Percentiles rank a stretch among this genome's conserved stretches.
Evolutionary conservation across 2,113 vertebrate genomes (phyloP).

Genomic region (Theristicus caerulescens): DNA sequence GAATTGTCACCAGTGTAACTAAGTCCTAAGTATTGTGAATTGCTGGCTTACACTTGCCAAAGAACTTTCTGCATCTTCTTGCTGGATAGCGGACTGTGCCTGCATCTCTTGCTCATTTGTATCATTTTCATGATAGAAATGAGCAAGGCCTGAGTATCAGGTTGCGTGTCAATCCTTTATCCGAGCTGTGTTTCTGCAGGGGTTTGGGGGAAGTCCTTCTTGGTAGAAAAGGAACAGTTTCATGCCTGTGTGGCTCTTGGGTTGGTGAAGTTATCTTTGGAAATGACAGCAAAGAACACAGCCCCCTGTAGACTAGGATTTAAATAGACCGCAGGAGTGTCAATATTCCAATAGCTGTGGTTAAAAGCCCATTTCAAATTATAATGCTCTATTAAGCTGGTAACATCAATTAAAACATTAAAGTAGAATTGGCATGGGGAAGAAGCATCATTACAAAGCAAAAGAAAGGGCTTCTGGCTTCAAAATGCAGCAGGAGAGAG

Average conservation of each 20-base stretch:
- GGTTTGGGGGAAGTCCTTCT: not conserved
- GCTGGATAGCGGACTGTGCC: not conserved
- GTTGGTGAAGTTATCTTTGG: not conserved
- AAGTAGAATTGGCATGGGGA: not conserved
- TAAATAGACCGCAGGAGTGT: not conserved
- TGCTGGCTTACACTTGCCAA: not conserved
- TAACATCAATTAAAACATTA: conserved; percentile 3
- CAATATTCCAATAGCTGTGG: not conserved
- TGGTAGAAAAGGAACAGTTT: not conserved
- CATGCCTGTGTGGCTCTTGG: not conserved
- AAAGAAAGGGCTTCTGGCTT: not conserved
- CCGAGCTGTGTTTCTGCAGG: not conserved
- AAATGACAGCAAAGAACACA: not conserved
- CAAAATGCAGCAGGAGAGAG: not conserved
- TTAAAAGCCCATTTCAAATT: conserved; percentile 37
- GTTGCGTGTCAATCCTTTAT: not conserved
- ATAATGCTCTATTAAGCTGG: not conserved
- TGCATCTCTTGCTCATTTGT: not conserved
- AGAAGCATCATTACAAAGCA: not conserved
- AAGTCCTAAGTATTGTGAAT: not conserved
- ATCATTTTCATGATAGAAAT: not conserved
- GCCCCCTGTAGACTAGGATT: not conserved
- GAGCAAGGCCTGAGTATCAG: not conserved
- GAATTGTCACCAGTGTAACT: not conserved
- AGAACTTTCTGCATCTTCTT: not conserved